Evolutionary conservation across 2,797 vertebrate species (phyloP).

Genomic region (Glyptemys insculpta): DNA sequence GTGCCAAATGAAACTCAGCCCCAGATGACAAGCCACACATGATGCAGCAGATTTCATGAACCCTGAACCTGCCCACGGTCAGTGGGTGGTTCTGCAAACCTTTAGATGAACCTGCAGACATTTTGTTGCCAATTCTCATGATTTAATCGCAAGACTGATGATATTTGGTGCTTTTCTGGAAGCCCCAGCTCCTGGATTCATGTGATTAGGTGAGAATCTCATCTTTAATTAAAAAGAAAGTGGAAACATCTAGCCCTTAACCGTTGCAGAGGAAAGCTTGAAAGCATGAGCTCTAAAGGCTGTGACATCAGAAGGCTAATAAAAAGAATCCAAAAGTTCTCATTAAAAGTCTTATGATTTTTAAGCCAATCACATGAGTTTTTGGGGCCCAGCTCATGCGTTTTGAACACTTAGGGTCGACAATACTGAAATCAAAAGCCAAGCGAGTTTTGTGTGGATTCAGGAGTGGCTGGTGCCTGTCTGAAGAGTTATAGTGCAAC

Average conservation of each 20-base stretch:
- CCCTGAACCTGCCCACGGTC: too few species aligned
- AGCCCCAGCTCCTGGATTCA: neutral
- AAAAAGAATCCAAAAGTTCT: neutral
- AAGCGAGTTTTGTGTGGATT: accelerated
- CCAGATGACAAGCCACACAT: too few species aligned
- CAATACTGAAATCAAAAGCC: neutral
- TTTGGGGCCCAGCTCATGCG: accelerated
- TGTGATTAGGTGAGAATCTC: neutral
- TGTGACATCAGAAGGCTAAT: too few species aligned
- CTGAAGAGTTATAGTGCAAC: neutral
- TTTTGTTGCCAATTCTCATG: neutral
- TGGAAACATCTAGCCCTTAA: too few species aligned
- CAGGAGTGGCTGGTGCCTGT: neutral
- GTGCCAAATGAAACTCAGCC: too few species aligned
- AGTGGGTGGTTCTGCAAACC: too few species aligned
- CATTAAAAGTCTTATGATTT: accelerated
- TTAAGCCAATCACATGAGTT: accelerated
- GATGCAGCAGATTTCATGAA: too few species aligned
- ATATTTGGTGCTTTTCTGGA: neutral
- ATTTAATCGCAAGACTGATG: too few species aligned
- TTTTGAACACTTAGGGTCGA: too few species aligned
- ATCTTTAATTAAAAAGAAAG: accelerated
- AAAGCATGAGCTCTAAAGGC: too few species aligned
- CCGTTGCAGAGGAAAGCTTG: too few species aligned
- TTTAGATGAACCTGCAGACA: too few species aligned